These are phyloP conservation scores for Syrista parreyssii DNA, from an alignment of 2,888 invertebrate species.

Conservation along the genomic window DNA sequence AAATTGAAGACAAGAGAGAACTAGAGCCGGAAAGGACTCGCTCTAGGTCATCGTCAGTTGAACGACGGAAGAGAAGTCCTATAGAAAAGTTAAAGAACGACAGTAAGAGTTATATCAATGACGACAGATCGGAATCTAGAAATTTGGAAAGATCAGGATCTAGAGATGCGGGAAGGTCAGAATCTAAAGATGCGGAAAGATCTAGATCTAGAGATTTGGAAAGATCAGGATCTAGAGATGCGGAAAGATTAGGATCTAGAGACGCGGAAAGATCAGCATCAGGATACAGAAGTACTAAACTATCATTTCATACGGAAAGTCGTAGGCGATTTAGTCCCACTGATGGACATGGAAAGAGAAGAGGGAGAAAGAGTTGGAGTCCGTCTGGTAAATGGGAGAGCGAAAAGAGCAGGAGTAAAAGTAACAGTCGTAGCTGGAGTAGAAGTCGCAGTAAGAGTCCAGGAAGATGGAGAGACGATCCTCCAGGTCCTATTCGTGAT, in stretches of 20 bases:
- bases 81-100: conserved; percentile 8
- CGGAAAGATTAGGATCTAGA: conserved; percentile 28
- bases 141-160: conserved; percentile 4
- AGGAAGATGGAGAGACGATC: conserved; percentile 43
- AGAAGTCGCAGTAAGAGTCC: conserved; percentile 58
- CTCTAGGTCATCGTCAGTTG: conserved; percentile 41
- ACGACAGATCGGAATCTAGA: not conserved
- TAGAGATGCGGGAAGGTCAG: not conserved
- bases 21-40: not conserved
- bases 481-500: not conserved
- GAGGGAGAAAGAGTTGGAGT: conserved; percentile 35
- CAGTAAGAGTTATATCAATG: not conserved
- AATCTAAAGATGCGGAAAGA: conserved; percentile 11
- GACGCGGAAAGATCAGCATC: conserved; percentile 26
- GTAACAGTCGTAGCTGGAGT: conserved; percentile 53
- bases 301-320: conserved; percentile 32
- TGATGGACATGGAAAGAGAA: conserved; percentile 33
- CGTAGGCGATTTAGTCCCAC: conserved; percentile 44
- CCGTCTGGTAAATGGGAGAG: conserved; percentile 48
- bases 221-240: conserved; percentile 18
- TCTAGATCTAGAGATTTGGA: conserved; percentile 30
- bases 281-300: conserved; percentile 22
- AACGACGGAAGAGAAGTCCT: conserved; percentile 46
- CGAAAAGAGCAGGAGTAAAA: conserved; percentile 48
- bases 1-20: not conserved